Conservation (phyloP, 2,797 vertebrate genomes). For the Rhinichthys osculus region DNA sequence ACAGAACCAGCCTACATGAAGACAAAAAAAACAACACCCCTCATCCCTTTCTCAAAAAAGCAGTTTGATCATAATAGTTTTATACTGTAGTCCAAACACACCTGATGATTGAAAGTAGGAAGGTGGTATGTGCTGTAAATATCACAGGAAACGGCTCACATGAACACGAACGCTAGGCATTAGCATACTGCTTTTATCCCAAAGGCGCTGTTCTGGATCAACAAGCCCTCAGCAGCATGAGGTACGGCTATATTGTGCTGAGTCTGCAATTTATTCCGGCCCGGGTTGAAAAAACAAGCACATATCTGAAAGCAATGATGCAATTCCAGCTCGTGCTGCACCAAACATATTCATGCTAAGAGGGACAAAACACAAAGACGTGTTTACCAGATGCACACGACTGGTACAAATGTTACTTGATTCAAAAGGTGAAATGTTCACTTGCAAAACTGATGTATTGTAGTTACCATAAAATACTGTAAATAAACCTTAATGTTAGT, state of each 20-base stretch:
- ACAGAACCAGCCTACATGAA: conserved; percentile 30
- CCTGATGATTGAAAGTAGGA: background rate
- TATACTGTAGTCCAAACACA: background rate
- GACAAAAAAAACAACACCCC: background rate
- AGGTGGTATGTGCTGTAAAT: background rate
- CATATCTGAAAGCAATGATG: conserved; percentile 48
- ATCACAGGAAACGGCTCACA: conserved; percentile 9
- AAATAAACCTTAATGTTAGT: background rate
- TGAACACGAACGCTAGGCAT: background rate
- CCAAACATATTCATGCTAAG: conserved; percentile 34
- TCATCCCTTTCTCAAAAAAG: background rate
- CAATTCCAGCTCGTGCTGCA: conserved; percentile 11
- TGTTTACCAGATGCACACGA: conserved; percentile 33
- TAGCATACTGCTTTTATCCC: conserved; percentile 52
- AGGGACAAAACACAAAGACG: conserved; percentile 24
- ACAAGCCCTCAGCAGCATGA: conserved; percentile 44
- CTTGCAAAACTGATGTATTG: background rate
- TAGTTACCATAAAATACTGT: background rate
- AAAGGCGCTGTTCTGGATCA: conserved; percentile 26
- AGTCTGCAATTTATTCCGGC: conserved; percentile 30
- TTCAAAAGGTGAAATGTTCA: background rate
- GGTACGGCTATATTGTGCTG: conserved; percentile 37
- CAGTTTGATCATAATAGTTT: conserved; percentile 7
- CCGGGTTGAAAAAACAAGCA: conserved; percentile 32
- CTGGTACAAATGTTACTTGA: background rate